A percentile compares a stretch with the other conserved stretches of the same genome.
Conservation (phyloP, 1,140 invertebrate genomes). For the Acromyrmex charruanus region DNA sequence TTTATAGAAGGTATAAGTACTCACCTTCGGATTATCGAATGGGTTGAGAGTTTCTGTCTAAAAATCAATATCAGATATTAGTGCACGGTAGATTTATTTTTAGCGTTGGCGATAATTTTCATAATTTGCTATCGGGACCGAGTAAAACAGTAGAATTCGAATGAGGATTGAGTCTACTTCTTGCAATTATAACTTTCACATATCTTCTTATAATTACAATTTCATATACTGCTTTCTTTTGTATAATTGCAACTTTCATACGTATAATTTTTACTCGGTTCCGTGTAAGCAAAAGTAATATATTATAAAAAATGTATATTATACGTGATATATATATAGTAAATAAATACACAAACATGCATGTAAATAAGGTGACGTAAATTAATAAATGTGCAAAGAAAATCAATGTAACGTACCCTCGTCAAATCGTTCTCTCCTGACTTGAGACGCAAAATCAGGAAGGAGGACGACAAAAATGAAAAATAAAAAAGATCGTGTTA, state of each 20-base stretch:
- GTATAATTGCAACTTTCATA: not conserved
- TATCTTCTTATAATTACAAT: not conserved
- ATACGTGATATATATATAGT: not conserved
- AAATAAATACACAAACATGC: slow-evolving; percentile 5
- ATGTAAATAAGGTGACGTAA: slow-evolving; percentile 13
- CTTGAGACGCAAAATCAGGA: slow-evolving; percentile 84
- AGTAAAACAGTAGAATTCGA: slow-evolving; percentile 13
- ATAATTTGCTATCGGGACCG: not conserved
- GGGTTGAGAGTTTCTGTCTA: slow-evolving; percentile 95
- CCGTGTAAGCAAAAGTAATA: not conserved
- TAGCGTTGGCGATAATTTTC: not conserved
- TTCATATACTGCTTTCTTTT: not conserved
- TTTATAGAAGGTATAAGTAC: slow-evolving; percentile 55
- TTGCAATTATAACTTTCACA: slow-evolving; percentile 2
- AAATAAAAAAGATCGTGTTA: slow-evolving; percentile 82
- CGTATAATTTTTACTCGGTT: slow-evolving; percentile 14
- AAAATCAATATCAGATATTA: slow-evolving; percentile 71
- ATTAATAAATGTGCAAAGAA: slow-evolving; percentile 61
- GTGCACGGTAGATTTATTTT: not conserved
- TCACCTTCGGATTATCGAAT: slow-evolving; percentile 91
- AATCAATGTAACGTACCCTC: slow-evolving; percentile 87
- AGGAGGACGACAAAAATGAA: slow-evolving; percentile 82
- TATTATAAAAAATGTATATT: not conserved
- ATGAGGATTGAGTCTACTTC: not conserved
- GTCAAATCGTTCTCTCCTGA: slow-evolving; percentile 88